Percentiles rank a stretch among this genome's conserved stretches.
Evolutionary conservation across 2,888 invertebrate species (phyloP).

Genomic region (Idaea straminata): DNA sequence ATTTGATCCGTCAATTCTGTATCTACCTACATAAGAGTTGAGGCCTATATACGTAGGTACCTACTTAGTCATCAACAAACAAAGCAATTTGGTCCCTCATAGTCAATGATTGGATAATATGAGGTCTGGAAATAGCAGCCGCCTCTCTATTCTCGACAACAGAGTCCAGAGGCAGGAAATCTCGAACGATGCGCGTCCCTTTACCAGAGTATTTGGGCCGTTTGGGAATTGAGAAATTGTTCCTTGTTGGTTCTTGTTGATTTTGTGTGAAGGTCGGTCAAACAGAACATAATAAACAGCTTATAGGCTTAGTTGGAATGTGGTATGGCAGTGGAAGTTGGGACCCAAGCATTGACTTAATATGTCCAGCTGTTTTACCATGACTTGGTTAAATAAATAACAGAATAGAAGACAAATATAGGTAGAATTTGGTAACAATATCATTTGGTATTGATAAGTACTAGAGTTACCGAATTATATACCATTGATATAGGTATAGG

Average conservation of each 20-base stretch:
- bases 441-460: too few relatives aligned
- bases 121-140: conserved; percentile 18
- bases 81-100: conserved; percentile 2
- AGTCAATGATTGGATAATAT: conserved; percentile 39
- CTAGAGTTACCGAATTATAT: too few relatives aligned
- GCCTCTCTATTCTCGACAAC: conserved; percentile 5
- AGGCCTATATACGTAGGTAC: neutral
- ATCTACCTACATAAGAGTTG: neutral
- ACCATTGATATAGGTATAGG: too few relatives aligned
- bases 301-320: too few relatives aligned
- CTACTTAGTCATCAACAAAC: neutral
- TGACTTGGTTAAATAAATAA: too few relatives aligned
- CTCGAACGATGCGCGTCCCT: neutral
- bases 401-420: too few relatives aligned
- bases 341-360: too few relatives aligned
- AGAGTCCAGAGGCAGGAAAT: neutral
- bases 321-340: too few relatives aligned
- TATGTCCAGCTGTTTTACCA: too few relatives aligned
- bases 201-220: too few relatives aligned
- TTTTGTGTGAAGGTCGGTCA: neutral
- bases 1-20: neutral
- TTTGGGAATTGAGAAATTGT: neutral
- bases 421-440: too few relatives aligned
- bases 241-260: neutral
- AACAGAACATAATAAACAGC: neutral